A percentile compares a stretch with the other conserved stretches of the same genome.
These are phyloP conservation scores for Akabosia matsudoensis DNA, from an alignment of 1,140 invertebrate species.

Conservation along the genomic window DNA sequence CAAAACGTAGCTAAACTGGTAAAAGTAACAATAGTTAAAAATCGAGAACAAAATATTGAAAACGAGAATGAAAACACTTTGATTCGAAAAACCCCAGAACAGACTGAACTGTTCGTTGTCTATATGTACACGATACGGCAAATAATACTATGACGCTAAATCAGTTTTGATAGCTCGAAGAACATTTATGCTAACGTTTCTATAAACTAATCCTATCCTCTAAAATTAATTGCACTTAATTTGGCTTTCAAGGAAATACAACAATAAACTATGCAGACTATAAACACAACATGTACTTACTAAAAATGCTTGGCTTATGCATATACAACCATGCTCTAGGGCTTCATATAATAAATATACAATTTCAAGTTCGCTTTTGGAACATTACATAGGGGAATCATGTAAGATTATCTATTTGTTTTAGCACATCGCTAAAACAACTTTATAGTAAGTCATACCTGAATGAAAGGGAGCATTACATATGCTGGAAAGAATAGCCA, in stretches of 20 bases:
- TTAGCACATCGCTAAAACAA: not conserved
- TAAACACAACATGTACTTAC: not conserved
- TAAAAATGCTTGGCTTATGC: constrained; percentile 17
- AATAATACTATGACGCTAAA: not conserved
- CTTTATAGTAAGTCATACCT: not conserved
- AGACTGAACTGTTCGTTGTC: constrained; percentile 5
- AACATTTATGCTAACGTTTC: no score
- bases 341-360: not conserved
- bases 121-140: not conserved
- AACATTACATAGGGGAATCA: not conserved
- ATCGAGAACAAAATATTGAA: constrained; percentile 13
- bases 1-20: not conserved
- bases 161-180: not conserved
- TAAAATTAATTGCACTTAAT: constrained; percentile 20
- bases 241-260: constrained; percentile 14
- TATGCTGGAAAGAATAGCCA: not conserved
- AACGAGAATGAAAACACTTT: not conserved
- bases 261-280: not conserved
- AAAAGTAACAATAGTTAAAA: not conserved
- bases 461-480: constrained; percentile 6
- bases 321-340: not conserved
- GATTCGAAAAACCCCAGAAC: not conserved
- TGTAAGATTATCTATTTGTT: not conserved
- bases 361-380: constrained; percentile 13
- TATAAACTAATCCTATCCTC: not conserved